Evolutionary conservation across 2,797 vertebrate species (phyloP), one percentile per base, ranked within the genome.

Genomic region (Manis pentadactyla): DNA sequence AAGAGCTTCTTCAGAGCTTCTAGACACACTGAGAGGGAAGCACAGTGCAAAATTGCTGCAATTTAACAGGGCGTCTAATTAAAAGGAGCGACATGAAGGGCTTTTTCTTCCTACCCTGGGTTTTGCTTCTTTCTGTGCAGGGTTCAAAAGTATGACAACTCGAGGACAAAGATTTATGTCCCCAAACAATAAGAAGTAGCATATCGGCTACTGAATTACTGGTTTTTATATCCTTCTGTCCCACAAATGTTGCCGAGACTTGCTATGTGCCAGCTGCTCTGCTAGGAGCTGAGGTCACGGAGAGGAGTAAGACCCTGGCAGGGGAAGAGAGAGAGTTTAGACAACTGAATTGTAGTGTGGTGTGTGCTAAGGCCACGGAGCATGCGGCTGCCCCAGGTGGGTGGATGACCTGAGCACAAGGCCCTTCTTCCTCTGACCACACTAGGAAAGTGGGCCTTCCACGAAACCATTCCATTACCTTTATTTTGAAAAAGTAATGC

Each of bases 21-120:
- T 49, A 25, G 31, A 71, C 90, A 53, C 0, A 7, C 87, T 11
- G 77, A 59, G 95, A 63, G 42, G 88, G 66, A 89, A 59, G 59
- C 95, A 23, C 82, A 0, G 63, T 1, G 69, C 63, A 57, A 68
- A 84, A 88, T 7, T 29, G 94, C 95, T 27, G 78, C 95, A 27
- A 34, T 96, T 90, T 95, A 92, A 89, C 86, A n/a, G 94, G 87
- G 87, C 3, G 0, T 86, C 95, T 96, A 92, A 97, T 97, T 93
- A 97, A 90, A 93, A 94, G 96, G 71, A 95, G 86, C 0, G 5
- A 49, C 73, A 55, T 1, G 42, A 78, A 91, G 81, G 86, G 59
- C 93, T 91, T 59, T 79, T 95, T 90, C 93, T 93, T 88, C 69
- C 87, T 42, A 4, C 46, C 75, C 85, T 55, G 37, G 71, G 53